phyloP scores from a whole-genome alignment of 2,888 invertebrate species.

The Thecophora atra region DNA sequence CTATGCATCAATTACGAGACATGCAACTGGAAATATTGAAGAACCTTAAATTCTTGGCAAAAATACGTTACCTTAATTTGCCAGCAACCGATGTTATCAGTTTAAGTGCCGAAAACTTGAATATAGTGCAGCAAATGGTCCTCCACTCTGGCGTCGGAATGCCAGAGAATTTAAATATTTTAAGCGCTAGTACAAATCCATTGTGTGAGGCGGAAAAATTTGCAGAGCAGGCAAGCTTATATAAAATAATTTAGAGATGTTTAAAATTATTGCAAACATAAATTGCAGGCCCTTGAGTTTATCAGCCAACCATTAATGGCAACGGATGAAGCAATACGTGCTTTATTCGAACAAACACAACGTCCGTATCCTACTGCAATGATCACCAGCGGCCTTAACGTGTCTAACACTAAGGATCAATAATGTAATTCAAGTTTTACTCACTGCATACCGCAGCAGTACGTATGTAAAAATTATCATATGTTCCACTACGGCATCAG shows the following conservation, averaged over 20 bases:
- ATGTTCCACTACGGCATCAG: too few species aligned
- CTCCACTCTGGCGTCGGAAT: constrained; percentile 65
- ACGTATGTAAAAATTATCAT: too few species aligned
- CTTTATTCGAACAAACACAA: constrained; percentile 62
- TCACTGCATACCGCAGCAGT: not conserved
- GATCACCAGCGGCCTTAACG: not conserved
- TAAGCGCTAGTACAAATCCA: constrained; percentile 57
- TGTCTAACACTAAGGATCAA: not conserved
- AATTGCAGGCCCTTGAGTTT: constrained; percentile 57
- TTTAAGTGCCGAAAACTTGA: constrained; percentile 63
- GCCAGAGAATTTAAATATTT: constrained; percentile 60
- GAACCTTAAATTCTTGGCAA: constrained; percentile 63
- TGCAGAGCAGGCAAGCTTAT: constrained; percentile 55
- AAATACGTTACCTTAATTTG: constrained; percentile 61
- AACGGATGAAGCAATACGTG: constrained; percentile 64
- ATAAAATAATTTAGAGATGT: not conserved
- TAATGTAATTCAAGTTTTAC: not conserved
- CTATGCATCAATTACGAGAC: constrained; percentile 64
- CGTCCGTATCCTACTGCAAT: constrained; percentile 46
- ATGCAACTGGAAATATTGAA: constrained; percentile 63
- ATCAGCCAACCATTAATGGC: constrained; percentile 62
- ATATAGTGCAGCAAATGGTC: constrained; percentile 65
- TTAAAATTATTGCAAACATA: not conserved
- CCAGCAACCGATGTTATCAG: constrained; percentile 63
- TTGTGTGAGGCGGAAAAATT: constrained; percentile 62